Conservation (phyloP, 2,113 vertebrate species). For the Triplophysa tibetana region DNA sequence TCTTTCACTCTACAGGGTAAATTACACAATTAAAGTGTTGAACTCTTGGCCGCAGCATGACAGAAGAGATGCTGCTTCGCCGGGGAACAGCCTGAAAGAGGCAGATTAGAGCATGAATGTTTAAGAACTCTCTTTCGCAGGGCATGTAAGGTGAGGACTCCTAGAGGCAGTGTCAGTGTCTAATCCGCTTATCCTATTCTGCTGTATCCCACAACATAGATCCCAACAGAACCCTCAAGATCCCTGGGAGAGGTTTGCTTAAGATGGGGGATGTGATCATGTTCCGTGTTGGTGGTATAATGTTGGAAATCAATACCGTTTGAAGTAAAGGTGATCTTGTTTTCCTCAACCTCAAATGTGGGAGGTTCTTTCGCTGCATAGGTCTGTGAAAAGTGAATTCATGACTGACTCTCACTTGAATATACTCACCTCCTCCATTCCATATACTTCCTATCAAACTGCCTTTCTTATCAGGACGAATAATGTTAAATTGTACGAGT, state of each 20-base stretch:
- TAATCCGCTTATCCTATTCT: slow-evolving; percentile 32
- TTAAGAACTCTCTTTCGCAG: slow-evolving; percentile 12
- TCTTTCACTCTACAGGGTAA: slow-evolving; percentile 10
- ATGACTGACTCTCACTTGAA: background rate
- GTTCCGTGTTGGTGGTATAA: slow-evolving; percentile 1
- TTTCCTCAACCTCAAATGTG: background rate
- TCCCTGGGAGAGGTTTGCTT: slow-evolving; percentile 3
- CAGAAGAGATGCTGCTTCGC: slow-evolving; percentile 4
- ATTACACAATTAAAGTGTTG: slow-evolving; percentile 9
- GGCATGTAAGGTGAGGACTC: slow-evolving; percentile 14
- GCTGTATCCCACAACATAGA: slow-evolving; percentile 1
- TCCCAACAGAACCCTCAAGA: slow-evolving; percentile 33
- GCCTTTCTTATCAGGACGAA: slow-evolving; percentile 4
- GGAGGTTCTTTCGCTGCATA: background rate
- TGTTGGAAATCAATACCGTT: slow-evolving; percentile 10
- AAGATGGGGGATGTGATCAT: background rate
- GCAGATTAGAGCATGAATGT: background rate
- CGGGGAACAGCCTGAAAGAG: background rate
- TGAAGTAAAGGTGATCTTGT: slow-evolving; percentile 5
- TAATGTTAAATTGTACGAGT: background rate
- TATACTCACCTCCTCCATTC: background rate
- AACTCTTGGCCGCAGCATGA: background rate
- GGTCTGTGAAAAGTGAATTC: slow-evolving; percentile 5
- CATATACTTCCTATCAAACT: slow-evolving; percentile 5
- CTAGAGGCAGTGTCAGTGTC: slow-evolving; percentile 5